These are phyloP conservation scores for Phymastichus coffea DNA, from an alignment of 1,140 invertebrate genomes.

Conservation along the genomic window DNA sequence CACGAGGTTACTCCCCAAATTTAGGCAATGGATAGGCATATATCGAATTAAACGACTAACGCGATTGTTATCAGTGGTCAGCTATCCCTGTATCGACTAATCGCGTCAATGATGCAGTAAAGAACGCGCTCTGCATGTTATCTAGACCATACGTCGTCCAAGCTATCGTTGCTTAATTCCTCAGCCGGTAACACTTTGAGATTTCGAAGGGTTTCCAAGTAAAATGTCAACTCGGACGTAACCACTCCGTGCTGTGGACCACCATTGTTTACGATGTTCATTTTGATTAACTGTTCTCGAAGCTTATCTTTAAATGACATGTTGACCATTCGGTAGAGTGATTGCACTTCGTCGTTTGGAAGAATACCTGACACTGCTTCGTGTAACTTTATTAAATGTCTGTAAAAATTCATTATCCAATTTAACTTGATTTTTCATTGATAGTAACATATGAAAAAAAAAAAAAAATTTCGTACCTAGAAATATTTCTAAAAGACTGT, in stretches of 20 bases:
- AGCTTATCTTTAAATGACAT: conserved; percentile 84
- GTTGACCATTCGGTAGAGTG: conserved; percentile 83
- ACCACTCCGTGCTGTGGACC: conserved; percentile 95
- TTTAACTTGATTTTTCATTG: conserved; percentile 1
- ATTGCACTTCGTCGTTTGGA: conserved; percentile 69
- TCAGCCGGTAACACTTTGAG: conserved; percentile 77
- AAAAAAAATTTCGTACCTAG: conserved; percentile 52
- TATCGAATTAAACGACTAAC: too few relatives aligned
- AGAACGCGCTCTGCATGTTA: conserved; percentile 59
- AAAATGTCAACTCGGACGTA: conserved; percentile 93
- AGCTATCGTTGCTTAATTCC: conserved; percentile 71
- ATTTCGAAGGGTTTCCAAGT: conserved; percentile 86
- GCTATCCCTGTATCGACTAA: conserved; percentile 30
- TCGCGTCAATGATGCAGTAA: conserved; percentile 50
- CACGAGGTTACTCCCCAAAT: too few relatives aligned
- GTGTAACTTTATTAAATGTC: conserved; percentile 88
- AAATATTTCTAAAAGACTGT: conserved; percentile 86
- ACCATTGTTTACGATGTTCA: conserved; percentile 92
- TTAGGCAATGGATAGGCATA: too few relatives aligned
- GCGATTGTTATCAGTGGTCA: conserved; percentile 6
- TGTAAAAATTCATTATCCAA: conserved; percentile 51
- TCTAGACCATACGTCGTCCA: conserved; percentile 79
- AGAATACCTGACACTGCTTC: conserved; percentile 84
- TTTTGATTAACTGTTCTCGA: conserved; percentile 76
- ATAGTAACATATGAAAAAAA: conserved; percentile 3